Base-by-base conservation (phyloP, 1,140 invertebrate genomes). In the Caenorhabditis brenneri region DNA sequence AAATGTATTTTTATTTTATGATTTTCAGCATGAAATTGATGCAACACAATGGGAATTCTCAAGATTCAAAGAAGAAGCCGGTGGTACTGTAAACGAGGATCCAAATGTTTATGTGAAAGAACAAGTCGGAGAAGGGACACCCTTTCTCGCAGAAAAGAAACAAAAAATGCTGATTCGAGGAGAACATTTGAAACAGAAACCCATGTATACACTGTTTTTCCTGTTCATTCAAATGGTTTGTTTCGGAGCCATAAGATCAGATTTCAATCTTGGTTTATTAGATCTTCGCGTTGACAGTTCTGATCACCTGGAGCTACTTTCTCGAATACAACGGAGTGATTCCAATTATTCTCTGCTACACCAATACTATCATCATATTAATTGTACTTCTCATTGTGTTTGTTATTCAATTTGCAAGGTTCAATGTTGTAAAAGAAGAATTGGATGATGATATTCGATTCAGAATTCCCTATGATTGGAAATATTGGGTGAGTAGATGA, bases 381-480 rank as follows among this genome's bases (percentile, higher is more conserved):
- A 74, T 74, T n/a, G 36, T 74, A 4, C 3, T 74, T 2, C 19
- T 74, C n/a, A 39, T 74, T n/a, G 9, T 74, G 9, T 74, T 74
- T 24, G 65, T 31, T 9, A 42, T 74, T 46, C 65, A 74, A 24
- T 74, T 74, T 42, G 65, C 36, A 74, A 74, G 65, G 22, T 74
- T 74, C 4, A 74, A 74, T 42, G 65, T 74, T 22, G 65, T 74
- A 1, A n/a, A 74, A 24, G 65, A 74, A n/a, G 65, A 39, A 24
- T 31, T 74, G 1, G 36, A 74, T 24, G 65, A 42, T 1, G 65
- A 74, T 42, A n/a, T 24, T 9, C 29, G 65, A 74, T 74, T 24
- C 27, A 42, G 65, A n/a, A 74, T 74, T 24, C 65, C 65, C 4
- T 74, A 74, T 24, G 19, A 81, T 19, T 46, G 80, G 80, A 81